Percentiles rank a stretch among this genome's conserved stretches.
These are phyloP conservation scores for Drosophila bipectinata DNA, from an alignment of 1,140 invertebrate genomes.

Conservation along the genomic window DNA sequence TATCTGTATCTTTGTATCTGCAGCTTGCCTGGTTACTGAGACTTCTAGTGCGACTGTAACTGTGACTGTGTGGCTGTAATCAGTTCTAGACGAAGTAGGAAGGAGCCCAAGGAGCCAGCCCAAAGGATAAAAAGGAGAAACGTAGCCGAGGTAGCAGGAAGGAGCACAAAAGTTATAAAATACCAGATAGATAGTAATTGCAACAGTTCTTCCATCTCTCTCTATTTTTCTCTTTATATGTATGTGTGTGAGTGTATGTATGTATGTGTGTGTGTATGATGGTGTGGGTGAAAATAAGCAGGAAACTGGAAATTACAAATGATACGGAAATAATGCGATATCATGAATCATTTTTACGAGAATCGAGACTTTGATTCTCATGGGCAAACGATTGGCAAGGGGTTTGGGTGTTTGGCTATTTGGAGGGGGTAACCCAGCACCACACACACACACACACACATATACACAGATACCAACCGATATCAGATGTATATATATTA, in stretches of 20 bases:
- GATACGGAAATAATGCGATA: constrained; percentile 82
- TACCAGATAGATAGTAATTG: constrained; percentile 81
- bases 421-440: background rate
- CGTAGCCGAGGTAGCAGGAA: constrained; percentile 14
- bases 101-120: constrained; percentile 1
- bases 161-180: constrained; percentile 77
- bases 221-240: background rate
- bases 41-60: background rate
- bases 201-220: constrained; percentile 38
- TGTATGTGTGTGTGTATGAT: constrained; percentile 29
- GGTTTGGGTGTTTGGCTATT: background rate
- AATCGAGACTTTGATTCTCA: constrained; percentile 78
- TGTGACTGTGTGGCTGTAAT: background rate
- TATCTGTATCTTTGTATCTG: background rate
- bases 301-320: constrained; percentile 82
- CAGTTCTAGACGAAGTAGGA: background rate
- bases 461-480: background rate
- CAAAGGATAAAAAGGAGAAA: constrained; percentile 1
- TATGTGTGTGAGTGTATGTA: constrained; percentile 13
- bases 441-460: no score
- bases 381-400: constrained; percentile 58
- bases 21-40: background rate
- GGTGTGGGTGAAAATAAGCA: constrained; percentile 70
- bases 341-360: constrained; percentile 82
- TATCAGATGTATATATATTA: background rate